Percentiles rank a stretch among this genome's conserved stretches.
These are phyloP conservation scores for Drosophila barbarae DNA, from an alignment of 2,888 invertebrate genomes.

Conservation along the genomic window DNA sequence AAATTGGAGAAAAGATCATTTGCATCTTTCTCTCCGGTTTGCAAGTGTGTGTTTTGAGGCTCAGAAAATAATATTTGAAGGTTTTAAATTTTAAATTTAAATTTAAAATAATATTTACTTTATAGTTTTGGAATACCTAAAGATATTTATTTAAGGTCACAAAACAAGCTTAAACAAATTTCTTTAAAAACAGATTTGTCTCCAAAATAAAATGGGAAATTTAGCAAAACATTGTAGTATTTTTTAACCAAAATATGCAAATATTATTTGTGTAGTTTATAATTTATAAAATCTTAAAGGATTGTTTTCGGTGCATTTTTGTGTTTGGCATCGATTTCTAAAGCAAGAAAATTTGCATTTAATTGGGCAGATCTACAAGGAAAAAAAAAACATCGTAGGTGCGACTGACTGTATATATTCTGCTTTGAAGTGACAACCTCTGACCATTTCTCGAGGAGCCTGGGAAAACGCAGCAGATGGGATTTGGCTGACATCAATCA, in stretches of 20 bases:
- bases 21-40: constrained; percentile 58
- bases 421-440: constrained; percentile 57
- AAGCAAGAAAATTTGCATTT: constrained; percentile 71
- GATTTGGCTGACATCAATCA: constrained; percentile 57
- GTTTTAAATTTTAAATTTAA: neutral
- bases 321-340: constrained; percentile 64
- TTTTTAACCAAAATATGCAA: too few relatives aligned
- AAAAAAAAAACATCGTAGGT: neutral
- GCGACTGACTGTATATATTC: constrained; percentile 59
- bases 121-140: neutral
- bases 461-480: constrained; percentile 21
- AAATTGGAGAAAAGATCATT: constrained; percentile 47
- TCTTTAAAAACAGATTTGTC: too few relatives aligned
- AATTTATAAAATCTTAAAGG: too few relatives aligned
- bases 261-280: too few relatives aligned
- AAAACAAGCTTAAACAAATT: too few relatives aligned
- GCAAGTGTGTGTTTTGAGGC: constrained; percentile 19
- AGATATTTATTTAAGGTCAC: neutral
- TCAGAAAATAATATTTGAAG: neutral
- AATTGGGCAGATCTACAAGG: constrained; percentile 57
- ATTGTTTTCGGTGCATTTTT: constrained; percentile 29
- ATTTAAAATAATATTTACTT: too few relatives aligned
- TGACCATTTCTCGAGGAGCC: constrained; percentile 27
- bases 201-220: too few relatives aligned
- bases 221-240: too few relatives aligned